A percentile compares a stretch with the other conserved stretches of the same genome.
phyloP scores from a whole-genome alignment of 1,140 invertebrate genomes.

The Steinernema feltiae region DNA sequence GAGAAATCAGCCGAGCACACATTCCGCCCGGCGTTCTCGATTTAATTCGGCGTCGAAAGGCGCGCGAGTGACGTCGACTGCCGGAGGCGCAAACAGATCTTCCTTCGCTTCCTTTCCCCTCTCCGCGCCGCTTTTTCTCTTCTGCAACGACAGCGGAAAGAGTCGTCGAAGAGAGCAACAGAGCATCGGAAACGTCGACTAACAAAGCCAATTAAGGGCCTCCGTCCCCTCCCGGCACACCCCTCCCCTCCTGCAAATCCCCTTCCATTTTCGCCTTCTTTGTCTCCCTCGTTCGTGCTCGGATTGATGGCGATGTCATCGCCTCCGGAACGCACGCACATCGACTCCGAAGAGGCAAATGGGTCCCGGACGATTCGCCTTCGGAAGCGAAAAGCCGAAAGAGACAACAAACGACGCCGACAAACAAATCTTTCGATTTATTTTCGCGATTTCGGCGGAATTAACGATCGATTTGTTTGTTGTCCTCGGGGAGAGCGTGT shows the following conservation, averaged over 20 bases:
- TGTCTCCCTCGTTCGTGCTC: not conserved
- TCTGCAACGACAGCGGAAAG: not conserved
- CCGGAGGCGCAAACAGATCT: not conserved
- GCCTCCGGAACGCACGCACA: not conserved
- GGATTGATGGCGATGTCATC: constrained; percentile 11
- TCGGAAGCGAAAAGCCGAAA: not conserved
- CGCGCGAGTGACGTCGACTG: not conserved
- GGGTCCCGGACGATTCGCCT: not conserved
- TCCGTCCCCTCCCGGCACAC: not conserved
- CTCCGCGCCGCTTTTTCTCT: not conserved
- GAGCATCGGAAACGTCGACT: not conserved
- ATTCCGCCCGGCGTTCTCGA: not conserved
- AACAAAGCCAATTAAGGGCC: constrained; percentile 11
- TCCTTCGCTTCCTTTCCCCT: too few species aligned
- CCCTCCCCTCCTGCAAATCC: too few species aligned
- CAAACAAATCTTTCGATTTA: constrained; percentile 7
- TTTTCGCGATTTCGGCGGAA: not conserved
- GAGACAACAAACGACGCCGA: too few species aligned
- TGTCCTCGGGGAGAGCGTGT: not conserved
- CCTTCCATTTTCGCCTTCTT: constrained; percentile 3
- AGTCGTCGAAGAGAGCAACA: not conserved
- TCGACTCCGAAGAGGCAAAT: not conserved
- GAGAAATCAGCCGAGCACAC: not conserved
- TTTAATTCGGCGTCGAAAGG: not conserved
- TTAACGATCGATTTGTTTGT: constrained; percentile 12